Percentiles rank a stretch among this genome's conserved stretches.
Evolutionary conservation across 2,888 invertebrate genomes (phyloP).

Genomic region (Leucania comma): DNA sequence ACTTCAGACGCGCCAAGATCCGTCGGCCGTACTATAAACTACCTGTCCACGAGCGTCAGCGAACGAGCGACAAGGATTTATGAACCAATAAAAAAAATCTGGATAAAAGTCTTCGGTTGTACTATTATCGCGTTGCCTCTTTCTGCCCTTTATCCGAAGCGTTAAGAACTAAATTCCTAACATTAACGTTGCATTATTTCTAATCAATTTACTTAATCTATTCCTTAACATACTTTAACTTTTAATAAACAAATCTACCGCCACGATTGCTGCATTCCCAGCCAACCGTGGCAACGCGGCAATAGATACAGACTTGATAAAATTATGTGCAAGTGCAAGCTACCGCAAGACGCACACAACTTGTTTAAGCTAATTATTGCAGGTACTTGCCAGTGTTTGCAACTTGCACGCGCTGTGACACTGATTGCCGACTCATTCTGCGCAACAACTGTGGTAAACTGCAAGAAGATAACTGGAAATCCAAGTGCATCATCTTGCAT

Average conservation of each 20-base stretch:
- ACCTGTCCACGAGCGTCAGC: too few species aligned
- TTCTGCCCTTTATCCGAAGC: not conserved
- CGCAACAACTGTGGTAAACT: not conserved
- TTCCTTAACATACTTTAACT: constrained; percentile 1
- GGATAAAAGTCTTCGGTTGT: not conserved
- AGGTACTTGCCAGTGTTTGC: constrained; percentile 35
- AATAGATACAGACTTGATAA: constrained; percentile 34
- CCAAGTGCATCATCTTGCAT: not conserved
- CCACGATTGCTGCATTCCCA: constrained; percentile 45
- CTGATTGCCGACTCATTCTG: constrained; percentile 23
- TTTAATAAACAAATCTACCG: constrained; percentile 19
- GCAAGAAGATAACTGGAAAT: constrained; percentile 1
- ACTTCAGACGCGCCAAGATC: too few species aligned
- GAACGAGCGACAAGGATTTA: too few species aligned
- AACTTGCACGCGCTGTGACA: constrained; percentile 27
- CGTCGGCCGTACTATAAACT: too few species aligned
- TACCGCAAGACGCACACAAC: constrained; percentile 45
- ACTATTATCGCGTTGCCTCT: not conserved
- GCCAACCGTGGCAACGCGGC: constrained; percentile 43
- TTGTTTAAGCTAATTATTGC: constrained; percentile 46
- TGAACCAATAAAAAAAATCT: not conserved
- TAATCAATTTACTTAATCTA: constrained; percentile 4
- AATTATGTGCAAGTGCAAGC: constrained; percentile 35
- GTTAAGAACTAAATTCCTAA: not conserved
- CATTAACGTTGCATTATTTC: not conserved